These are phyloP conservation scores for Nineta flava DNA, from an alignment of 2,888 invertebrate genomes.

Conservation along the genomic window DNA sequence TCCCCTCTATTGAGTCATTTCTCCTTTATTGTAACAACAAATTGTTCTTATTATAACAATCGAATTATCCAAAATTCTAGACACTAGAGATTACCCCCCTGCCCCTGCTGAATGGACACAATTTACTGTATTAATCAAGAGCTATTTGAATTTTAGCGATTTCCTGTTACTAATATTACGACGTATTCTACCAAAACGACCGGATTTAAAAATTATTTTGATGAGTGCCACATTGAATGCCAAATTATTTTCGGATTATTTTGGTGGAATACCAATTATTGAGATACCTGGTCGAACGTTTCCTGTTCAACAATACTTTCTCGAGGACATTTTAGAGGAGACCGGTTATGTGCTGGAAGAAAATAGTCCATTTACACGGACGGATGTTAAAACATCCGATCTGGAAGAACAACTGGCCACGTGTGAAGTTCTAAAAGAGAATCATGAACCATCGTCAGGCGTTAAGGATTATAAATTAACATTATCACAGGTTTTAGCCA, in stretches of 20 bases:
- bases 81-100: no score
- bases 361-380: constrained; percentile 44
- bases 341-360: constrained; percentile 42
- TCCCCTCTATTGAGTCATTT: no score
- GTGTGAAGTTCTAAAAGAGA: constrained; percentile 38
- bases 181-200: constrained; percentile 52
- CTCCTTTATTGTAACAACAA: no score
- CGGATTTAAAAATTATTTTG: constrained; percentile 65
- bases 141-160: constrained; percentile 60
- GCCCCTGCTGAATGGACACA: no score
- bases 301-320: constrained; percentile 63
- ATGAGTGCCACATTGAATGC: constrained; percentile 92
- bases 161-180: constrained; percentile 71
- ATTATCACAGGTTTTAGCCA: constrained; percentile 44
- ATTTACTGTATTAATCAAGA: no score
- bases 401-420: constrained; percentile 48
- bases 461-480: constrained; percentile 57
- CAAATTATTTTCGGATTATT: constrained; percentile 70
- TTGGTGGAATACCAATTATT: constrained; percentile 59
- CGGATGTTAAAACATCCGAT: constrained; percentile 36
- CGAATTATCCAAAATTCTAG: no score
- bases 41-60: no score
- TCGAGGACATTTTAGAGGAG: constrained; percentile 73
- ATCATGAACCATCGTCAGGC: constrained; percentile 37
- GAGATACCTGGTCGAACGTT: constrained; percentile 73